Base-by-base conservation (phyloP, 2,888 invertebrate genomes). In the Ormyrus nitidulus region DNA sequence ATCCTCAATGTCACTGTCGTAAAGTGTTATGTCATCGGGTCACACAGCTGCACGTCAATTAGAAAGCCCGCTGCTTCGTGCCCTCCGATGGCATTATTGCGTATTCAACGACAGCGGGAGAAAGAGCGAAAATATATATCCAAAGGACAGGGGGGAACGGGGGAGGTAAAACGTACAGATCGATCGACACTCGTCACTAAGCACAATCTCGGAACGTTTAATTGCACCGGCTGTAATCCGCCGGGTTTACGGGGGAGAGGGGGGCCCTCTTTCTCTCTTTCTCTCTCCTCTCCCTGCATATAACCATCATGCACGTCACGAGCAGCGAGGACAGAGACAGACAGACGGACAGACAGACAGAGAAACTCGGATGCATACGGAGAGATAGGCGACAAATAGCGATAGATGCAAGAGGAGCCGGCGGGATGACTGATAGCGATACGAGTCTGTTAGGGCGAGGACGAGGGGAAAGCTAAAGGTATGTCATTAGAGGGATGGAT, bases 201-300 rank as follows among this genome's bases (percentile, higher is more conserved):
- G 78, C 79, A 79, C 78, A 80, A 81, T 79, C 77, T 79, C 81
- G 72, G 73, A 66, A 73, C 77, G 72, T 82, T 83, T 83, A 82
- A 82, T 83, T 83, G 82, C 79, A 53, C 70, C 58, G 75, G 71
- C 65, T 69, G 71, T 83, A 83, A 80, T 80, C 80, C 78, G 59
- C 13, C 48, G 80, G 78, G 66, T 81, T 84, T 83, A 83, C 83
- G 81, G 19, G 19, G 19, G 19, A 19, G 19, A 83, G 79, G n/a
- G 56, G 34, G n/a, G 49, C 59, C 59, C 7, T 11, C 66, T 13
- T 9, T 0, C 49, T 65, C 65, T 34, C 54, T 19, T 53, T 51
- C 66, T 75, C 48, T 56, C 1, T 19, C 69, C 10, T n/a, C 11
- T 54, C 34, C 54, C 54, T 44, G 34, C 64, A 34, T 71, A 70